Percentiles rank a stretch among this genome's conserved stretches.
These are phyloP conservation scores for Gortyna flavago DNA, from an alignment of 2,888 invertebrate species.

Conservation along the genomic window DNA sequence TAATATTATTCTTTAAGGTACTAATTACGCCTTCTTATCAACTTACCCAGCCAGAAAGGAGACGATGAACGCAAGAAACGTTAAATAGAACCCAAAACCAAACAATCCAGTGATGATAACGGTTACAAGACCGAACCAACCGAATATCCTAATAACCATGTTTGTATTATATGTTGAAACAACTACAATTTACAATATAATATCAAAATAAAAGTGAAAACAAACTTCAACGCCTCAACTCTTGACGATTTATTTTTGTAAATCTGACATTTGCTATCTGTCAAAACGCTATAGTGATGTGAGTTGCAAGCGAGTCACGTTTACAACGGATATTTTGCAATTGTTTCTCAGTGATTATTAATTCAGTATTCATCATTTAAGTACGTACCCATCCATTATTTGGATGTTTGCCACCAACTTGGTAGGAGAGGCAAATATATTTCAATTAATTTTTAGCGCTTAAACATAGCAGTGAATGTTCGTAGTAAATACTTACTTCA, in stretches of 20 bases:
- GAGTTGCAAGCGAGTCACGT: neutral
- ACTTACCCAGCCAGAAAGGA: conserved; percentile 87
- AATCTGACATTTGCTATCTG: conserved; percentile 54
- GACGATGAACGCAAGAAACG: conserved; percentile 80
- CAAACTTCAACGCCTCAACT: conserved; percentile 65
- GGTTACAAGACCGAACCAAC: conserved; percentile 85
- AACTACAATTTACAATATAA: conserved; percentile 68
- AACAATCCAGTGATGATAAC: conserved; percentile 83
- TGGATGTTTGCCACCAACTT: neutral
- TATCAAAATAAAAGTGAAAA: conserved; percentile 70
- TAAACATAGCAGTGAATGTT: neutral
- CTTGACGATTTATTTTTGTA: conserved; percentile 64
- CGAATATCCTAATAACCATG: conserved; percentile 78
- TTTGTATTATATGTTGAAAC: conserved; percentile 58
- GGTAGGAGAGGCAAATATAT: neutral
- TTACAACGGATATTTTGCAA: neutral
- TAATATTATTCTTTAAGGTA: conserved; percentile 50
- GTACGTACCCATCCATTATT: neutral
- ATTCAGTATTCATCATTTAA: neutral
- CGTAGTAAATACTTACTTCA: neutral
- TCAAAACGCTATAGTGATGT: conserved; percentile 48
- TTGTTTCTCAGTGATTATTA: neutral
- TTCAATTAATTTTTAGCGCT: neutral
- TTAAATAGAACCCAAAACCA: conserved; percentile 84
- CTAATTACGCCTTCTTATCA: conserved; percentile 52